Conservation (phyloP, 2,113 vertebrate genomes). For the Cyprinodon tularosa region DNA sequence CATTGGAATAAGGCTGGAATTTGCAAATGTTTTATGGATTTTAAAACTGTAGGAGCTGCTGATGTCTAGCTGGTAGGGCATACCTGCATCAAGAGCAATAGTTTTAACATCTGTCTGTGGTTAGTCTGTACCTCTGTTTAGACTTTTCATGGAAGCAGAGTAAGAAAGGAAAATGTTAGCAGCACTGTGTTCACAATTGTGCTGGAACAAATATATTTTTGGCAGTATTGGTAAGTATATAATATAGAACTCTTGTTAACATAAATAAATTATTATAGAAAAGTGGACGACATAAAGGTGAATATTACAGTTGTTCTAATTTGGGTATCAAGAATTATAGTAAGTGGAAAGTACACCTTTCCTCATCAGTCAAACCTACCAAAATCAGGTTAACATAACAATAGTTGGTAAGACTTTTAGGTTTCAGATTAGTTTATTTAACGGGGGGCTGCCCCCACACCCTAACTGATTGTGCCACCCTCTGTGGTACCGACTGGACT, state of each 20-base stretch:
- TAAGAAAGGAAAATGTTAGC: slow-evolving; percentile 14
- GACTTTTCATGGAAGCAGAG: slow-evolving; percentile 11
- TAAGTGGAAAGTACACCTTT: background rate
- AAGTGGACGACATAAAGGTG: background rate
- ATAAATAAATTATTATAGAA: background rate
- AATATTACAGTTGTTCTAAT: background rate
- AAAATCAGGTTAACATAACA: too few species aligned
- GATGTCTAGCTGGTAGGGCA: slow-evolving; percentile 46
- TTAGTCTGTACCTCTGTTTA: slow-evolving; percentile 30
- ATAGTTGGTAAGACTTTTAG: background rate
- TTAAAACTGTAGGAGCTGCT: slow-evolving; percentile 39
- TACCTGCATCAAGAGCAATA: slow-evolving; percentile 40
- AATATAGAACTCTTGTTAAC: background rate
- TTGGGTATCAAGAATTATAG: background rate
- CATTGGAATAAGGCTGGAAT: slow-evolving; percentile 28
- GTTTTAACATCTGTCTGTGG: slow-evolving; percentile 44
- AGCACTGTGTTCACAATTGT: slow-evolving; percentile 11
- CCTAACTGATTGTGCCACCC: too few species aligned
- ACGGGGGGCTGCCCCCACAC: too few species aligned
- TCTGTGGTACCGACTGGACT: too few species aligned
- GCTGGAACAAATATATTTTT: background rate
- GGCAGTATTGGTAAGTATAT: background rate
- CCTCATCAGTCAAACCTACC: background rate
- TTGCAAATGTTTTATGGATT: slow-evolving; percentile 40
- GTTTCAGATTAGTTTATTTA: background rate